These are phyloP conservation scores for Gallinago nigripennis DNA, from an alignment of 2,797 vertebrate genomes.

Conservation along the genomic window DNA sequence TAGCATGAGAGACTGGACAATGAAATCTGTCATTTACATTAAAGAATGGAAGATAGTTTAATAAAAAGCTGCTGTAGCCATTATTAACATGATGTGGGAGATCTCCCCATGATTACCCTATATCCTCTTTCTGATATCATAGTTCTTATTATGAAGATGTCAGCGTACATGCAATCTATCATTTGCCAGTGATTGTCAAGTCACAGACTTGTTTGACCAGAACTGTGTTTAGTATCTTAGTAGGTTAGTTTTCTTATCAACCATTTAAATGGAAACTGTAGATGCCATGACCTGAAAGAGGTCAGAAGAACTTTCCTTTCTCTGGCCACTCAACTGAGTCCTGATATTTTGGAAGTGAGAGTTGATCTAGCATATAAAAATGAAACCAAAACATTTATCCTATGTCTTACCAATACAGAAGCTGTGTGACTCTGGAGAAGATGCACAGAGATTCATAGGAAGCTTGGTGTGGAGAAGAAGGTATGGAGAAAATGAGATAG, in stretches of 20 bases:
- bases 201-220: not conserved
- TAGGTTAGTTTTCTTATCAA: not conserved
- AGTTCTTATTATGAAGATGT: not conserved
- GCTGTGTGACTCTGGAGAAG: not conserved
- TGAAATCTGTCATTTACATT: conserved; percentile 10
- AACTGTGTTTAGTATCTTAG: not conserved
- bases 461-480: not conserved
- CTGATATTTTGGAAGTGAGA: not conserved
- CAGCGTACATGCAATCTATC: not conserved
- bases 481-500: not conserved
- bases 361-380: not conserved
- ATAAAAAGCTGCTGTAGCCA: not conserved
- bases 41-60: conserved; percentile 17
- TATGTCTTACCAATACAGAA: not conserved
- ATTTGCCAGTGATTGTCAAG: not conserved
- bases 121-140: not conserved
- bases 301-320: not conserved
- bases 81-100: not conserved
- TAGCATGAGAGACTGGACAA: not conserved
- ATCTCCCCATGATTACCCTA: not conserved
- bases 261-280: not conserved
- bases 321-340: not conserved
- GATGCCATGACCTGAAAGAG: not conserved
- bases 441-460: not conserved
- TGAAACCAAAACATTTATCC: not conserved